Evolutionary conservation across 2,888 invertebrate genomes (phyloP), one percentile per base, ranked within the genome.

Genomic region (Tiliacea citrago): DNA sequence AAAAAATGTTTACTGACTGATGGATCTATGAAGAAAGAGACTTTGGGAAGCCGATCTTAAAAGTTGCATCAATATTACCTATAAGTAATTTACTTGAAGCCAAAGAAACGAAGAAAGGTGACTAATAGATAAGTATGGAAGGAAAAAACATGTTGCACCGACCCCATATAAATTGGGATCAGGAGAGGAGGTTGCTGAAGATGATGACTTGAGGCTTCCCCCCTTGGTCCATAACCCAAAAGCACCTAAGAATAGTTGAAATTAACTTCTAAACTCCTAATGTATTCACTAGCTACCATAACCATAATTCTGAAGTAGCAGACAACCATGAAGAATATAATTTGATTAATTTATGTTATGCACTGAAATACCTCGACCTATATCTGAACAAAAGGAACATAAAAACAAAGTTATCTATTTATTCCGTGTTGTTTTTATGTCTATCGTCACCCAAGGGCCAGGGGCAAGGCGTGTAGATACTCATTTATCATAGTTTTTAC

Each of bases 401-500:
- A 73, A 66, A 53, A 75, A 47, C 35, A 55, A 21, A 55, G 16
- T 21, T 71, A 77, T 68, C 62, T 65, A 60, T 21, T 47, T 58
- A 71, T 24, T 24, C 49, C 29, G 10, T 24, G 13, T 65, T 72
- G 51, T 81, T 81, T 53, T 76, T 69, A 62, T 55, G 57, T 8
- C 39, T 21, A 70, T 53, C 47, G 12, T 47, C 81, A 77, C 71
- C 66, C 67, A 72, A 81, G 82, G 81, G 80, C 80, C 81, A 81
- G 82, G 81, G 80, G 81, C 81, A 80, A 80, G 80, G 81, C 35
- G 61, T 66, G 12, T 58, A 72, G 61, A 77, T 47, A 57, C 42
- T 77, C 60, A 77, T 77, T 73, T 47, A 81, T 81, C 77, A 72
- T 68, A 61, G 77, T 77, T 80, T 77, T 77, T 81, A 81, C 66